Evolutionary conservation across 2,113 vertebrate species (phyloP), one percentile per base, ranked within the genome.

Genomic region (Nannospalax galili): DNA sequence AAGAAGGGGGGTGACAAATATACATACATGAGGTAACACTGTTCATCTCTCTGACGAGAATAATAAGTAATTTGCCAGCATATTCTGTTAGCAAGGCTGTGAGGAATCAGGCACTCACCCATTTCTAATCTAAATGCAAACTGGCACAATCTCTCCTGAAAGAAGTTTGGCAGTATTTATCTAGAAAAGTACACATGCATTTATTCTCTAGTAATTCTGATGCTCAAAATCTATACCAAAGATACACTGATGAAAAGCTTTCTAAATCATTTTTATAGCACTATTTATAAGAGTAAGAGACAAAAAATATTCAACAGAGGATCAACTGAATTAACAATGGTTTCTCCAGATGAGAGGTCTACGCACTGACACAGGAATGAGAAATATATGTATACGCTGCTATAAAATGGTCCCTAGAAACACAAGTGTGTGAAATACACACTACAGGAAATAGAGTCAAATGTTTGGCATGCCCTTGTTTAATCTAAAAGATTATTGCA

Each of bases 41-140:
- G 72, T 5, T 97, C 67, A 84, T 35, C 72, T 64, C 93, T 32
- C 48, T 78, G 16, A 91, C 64, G 81, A 90, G 75, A 84, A 90
- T 94, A 95, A 75, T 40, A 79, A 60, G 45, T 64, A n/a, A 26
- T 67, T 79, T 95, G n/a, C 65, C 62, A 92, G 26, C 26, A 74
- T 65, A 75, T 30, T 89, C 64, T 87, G 42, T 52, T 42, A 28
- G 52, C 79, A 92, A 79, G 40, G 1, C n/a, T 78, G 3, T 35
- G 35, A 79, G 35, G 28, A 93, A 93, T 80, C 11, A 58, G 40
- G 3, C 32, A 60, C n/a, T 28, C n/a, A 65, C 58, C 52, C 45
- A 74, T 94, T 96, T 70, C 52, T 73, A 42, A 37, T 84, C 12
- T n/a, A 84, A 94, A 90, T 77, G 58, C 58, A 90, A 94, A 65